Conservation (phyloP, 1,140 invertebrate genomes). For the Vollenhovia emeryi region DNA sequence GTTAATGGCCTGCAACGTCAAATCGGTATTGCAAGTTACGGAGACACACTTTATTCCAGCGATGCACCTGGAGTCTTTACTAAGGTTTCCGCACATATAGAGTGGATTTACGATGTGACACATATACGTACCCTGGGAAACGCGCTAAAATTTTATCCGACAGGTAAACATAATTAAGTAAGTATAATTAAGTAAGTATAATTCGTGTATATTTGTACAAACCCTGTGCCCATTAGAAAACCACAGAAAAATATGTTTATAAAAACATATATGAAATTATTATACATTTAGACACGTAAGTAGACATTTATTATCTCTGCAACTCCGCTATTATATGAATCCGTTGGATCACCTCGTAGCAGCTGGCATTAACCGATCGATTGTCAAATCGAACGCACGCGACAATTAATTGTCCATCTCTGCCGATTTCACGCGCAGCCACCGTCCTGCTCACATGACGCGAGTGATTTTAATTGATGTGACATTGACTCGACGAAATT, state of each 20-base stretch:
- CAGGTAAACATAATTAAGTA: no score
- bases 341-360: background rate
- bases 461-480: conserved; percentile 23
- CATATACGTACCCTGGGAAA: no score
- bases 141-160: no score
- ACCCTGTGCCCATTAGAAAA: no score
- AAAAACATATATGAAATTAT: no score
- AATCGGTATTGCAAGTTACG: conserved; percentile 69
- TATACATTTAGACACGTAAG: no score
- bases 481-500: conserved; percentile 32
- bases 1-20: conserved; percentile 47
- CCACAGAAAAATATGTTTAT: no score
- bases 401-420: conserved; percentile 14
- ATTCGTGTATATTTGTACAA: no score
- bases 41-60: conserved; percentile 59
- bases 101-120: background rate
- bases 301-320: background rate
- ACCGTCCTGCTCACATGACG: background rate
- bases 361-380: background rate
- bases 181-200: no score
- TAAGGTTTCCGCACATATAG: background rate
- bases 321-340: background rate
- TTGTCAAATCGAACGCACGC: background rate
- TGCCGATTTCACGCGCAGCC: background rate
- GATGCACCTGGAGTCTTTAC: conserved; percentile 60